phyloP scores from a whole-genome alignment of 1,140 invertebrate genomes.

The Rhagoletis pomonella region DNA sequence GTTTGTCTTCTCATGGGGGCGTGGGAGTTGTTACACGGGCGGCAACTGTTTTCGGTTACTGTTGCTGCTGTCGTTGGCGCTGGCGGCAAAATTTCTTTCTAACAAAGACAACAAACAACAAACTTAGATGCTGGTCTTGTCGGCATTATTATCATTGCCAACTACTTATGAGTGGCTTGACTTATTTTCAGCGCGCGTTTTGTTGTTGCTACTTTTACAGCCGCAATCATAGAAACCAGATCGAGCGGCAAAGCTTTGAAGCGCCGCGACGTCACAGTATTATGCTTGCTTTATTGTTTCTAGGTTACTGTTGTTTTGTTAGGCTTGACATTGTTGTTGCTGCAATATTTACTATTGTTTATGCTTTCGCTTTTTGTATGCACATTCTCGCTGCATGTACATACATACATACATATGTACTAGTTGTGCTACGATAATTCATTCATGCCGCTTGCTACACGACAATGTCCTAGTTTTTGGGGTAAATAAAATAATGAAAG shows the following conservation, averaged over 20 bases:
- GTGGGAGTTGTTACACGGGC: constrained; percentile 3
- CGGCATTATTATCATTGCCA: not conserved
- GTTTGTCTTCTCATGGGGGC: not conserved
- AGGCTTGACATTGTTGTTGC: not conserved
- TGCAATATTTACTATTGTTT: constrained; percentile 8
- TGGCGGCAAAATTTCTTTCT: constrained; percentile 10
- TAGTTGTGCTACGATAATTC: not conserved
- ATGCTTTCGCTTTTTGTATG: constrained; percentile 21
- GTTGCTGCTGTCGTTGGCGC: not conserved
- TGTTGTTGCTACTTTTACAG: not conserved
- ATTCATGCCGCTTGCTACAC: constrained; percentile 26
- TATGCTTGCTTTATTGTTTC: constrained; percentile 12
- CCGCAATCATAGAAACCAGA: not conserved
- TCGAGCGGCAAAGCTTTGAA: constrained; percentile 4
- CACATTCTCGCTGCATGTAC: not conserved
- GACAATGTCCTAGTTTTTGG: not conserved
- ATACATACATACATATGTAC: not conserved
- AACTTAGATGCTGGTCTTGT: not conserved
- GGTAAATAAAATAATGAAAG: not conserved
- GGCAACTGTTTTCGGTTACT: not conserved
- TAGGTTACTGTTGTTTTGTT: not conserved
- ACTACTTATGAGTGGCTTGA: not conserved
- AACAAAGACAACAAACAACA: not conserved
- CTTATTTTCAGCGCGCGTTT: not conserved
- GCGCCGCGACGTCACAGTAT: not conserved